phyloP scores from a whole-genome alignment of 2,888 invertebrate species.

The Lasioglossum zephyrum region DNA sequence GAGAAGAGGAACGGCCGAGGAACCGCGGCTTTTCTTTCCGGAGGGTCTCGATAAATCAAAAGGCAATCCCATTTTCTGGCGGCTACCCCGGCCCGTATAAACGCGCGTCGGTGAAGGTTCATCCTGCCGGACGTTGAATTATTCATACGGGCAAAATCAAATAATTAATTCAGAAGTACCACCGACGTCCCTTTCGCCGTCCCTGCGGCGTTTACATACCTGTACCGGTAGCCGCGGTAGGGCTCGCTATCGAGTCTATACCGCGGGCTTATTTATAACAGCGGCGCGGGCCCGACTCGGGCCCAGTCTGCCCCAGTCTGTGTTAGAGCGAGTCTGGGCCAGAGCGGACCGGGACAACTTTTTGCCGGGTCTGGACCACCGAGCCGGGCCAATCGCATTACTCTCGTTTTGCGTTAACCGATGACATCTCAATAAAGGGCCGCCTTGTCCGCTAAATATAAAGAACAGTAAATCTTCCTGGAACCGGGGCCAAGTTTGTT shows the following conservation, averaged over 20 bases:
- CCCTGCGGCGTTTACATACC: constrained; percentile 44
- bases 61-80: constrained; percentile 66
- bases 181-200: constrained; percentile 58
- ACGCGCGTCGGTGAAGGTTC: constrained; percentile 54
- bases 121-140: constrained; percentile 68
- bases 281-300: constrained; percentile 33
- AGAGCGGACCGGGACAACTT: constrained; percentile 53
- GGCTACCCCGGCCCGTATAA: constrained; percentile 15
- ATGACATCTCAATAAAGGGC: constrained; percentile 66
- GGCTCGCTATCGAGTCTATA: constrained; percentile 35
- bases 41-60: constrained; percentile 60
- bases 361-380: constrained; percentile 58
- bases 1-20: constrained; percentile 11
- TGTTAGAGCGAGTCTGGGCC: constrained; percentile 32
- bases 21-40: constrained; percentile 27
- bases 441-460: constrained; percentile 41
- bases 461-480: constrained; percentile 52
- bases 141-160: constrained; percentile 73
- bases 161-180: constrained; percentile 77
- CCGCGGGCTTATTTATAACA: constrained; percentile 62
- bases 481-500: constrained; percentile 10
- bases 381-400: constrained; percentile 60
- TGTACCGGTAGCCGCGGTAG: constrained; percentile 34
- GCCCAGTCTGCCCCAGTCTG: not conserved
- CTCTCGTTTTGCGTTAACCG: constrained; percentile 64